A percentile compares a stretch with the other conserved stretches of the same genome.
Evolutionary conservation across 2,888 invertebrate species (phyloP).

Genomic region (Oxytorus armatus): DNA sequence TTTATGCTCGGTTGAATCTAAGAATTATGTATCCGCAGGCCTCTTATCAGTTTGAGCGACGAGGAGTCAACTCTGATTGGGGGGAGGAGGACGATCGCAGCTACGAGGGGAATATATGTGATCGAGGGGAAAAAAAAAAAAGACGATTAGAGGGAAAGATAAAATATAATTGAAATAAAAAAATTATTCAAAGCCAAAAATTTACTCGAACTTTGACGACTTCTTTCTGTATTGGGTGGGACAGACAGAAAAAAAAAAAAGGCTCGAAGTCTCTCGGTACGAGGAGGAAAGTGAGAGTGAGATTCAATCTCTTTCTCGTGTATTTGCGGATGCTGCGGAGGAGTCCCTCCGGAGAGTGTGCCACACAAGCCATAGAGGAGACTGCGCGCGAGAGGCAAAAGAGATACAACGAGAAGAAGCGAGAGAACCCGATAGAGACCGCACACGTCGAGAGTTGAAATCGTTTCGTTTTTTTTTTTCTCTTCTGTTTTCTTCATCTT

Average conservation of each 20-base stretch:
- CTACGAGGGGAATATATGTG: no score
- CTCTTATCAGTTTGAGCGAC: constrained; percentile 61
- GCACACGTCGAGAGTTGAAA: constrained; percentile 64
- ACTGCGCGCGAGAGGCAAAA: constrained; percentile 34
- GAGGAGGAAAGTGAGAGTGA: constrained; percentile 52
- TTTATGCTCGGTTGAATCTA: constrained; percentile 61
- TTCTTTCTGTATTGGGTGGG: not conserved
- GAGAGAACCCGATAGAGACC: constrained; percentile 62
- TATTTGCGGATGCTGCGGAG: constrained; percentile 47
- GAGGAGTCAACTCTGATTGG: constrained; percentile 24
- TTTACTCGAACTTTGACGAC: no score
- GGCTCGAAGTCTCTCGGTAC: not conserved
- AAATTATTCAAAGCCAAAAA: not conserved
- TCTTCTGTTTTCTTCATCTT: constrained; percentile 27
- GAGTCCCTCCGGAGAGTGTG: constrained; percentile 44
- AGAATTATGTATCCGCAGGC: constrained; percentile 67
- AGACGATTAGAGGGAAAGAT: constrained; percentile 7
- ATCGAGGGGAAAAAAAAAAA: constrained; percentile 28
- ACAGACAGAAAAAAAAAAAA: not conserved
- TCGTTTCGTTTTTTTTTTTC: constrained; percentile 50
- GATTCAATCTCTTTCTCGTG: constrained; percentile 26
- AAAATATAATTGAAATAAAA: constrained; percentile 21
- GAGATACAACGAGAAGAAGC: constrained; percentile 30
- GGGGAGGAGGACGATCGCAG: constrained; percentile 11
- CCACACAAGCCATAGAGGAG: constrained; percentile 36